Percentiles rank a stretch among this genome's conserved stretches.
Conservation (phyloP, 2,888 invertebrate species). For the Limulus polyphemus region DNA sequence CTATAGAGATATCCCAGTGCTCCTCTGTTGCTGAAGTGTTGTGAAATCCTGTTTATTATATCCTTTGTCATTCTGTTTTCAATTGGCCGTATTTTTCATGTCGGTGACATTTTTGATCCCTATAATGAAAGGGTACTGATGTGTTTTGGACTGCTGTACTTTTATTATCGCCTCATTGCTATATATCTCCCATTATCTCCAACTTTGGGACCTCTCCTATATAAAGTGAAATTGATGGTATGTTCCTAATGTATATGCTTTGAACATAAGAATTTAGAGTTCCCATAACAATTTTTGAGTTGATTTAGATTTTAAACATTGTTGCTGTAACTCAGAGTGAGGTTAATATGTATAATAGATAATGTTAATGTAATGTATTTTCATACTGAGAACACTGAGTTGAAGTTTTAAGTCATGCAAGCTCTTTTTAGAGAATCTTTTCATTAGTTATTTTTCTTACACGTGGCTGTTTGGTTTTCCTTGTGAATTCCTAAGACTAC, state of each 20-base stretch:
- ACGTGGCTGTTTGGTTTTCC: no score
- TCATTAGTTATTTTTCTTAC: no score
- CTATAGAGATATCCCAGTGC: constrained; percentile 27
- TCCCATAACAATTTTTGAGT: no score
- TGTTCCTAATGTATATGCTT: constrained; percentile 8
- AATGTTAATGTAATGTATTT: no score
- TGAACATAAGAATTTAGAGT: not conserved
- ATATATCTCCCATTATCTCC: constrained; percentile 39
- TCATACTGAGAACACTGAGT: no score
- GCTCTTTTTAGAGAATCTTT: no score
- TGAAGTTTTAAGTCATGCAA: no score
- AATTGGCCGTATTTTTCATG: constrained; percentile 31
- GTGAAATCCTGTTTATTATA: constrained; percentile 28
- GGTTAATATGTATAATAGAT: no score
- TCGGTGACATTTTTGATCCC: constrained; percentile 24
- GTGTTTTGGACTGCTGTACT: constrained; percentile 37
- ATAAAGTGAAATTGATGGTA: constrained; percentile 38
- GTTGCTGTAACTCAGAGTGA: no score
- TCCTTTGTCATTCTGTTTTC: constrained; percentile 31
- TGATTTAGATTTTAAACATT: no score
- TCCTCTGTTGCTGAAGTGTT: constrained; percentile 25
- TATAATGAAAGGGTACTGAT: constrained; percentile 34
- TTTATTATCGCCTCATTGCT: constrained; percentile 39
- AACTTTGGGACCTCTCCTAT: constrained; percentile 39
- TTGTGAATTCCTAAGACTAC: no score